phyloP scores from a whole-genome alignment of 2,113 vertebrate species.

The Aplodontia rufa region DNA sequence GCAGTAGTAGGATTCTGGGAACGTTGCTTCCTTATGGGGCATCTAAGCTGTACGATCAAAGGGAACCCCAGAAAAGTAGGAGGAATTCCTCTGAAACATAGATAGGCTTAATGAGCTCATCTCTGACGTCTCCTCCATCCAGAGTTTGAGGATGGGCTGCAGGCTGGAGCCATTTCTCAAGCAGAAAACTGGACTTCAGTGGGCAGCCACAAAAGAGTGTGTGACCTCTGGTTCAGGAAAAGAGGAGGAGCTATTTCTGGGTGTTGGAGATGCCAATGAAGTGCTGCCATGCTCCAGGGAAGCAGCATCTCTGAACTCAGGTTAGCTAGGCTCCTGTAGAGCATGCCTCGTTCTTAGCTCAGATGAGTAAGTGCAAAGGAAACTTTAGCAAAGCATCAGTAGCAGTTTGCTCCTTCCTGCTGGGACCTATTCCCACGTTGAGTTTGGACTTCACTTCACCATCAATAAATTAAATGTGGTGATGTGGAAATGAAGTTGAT shows the following conservation, averaged over 20 bases:
- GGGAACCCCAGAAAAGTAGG: neutral
- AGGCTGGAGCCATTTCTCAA: neutral
- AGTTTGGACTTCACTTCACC: neutral
- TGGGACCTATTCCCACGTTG: neutral
- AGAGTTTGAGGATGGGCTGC: neutral
- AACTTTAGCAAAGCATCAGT: neutral
- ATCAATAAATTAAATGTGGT: constrained; percentile 5
- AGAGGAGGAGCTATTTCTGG: neutral
- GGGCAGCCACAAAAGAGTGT: neutral
- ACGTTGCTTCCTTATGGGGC: neutral
- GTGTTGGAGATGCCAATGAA: neutral
- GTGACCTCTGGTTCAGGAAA: constrained; percentile 19
- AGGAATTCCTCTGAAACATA: neutral
- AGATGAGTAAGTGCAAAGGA: neutral
- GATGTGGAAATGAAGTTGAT: neutral
- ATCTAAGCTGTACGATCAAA: constrained; percentile 38
- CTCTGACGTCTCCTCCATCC: constrained; percentile 10
- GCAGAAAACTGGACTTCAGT: constrained; percentile 5
- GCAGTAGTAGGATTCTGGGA: constrained; percentile 7
- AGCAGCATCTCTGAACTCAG: neutral
- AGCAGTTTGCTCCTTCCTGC: neutral
- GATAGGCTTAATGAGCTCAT: neutral
- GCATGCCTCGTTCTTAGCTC: neutral
- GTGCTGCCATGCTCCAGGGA: neutral
- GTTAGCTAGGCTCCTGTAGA: neutral